Evolutionary conservation across 2,797 vertebrate genomes (phyloP).

Genomic region (Hippopotamyrus pictus): DNA sequence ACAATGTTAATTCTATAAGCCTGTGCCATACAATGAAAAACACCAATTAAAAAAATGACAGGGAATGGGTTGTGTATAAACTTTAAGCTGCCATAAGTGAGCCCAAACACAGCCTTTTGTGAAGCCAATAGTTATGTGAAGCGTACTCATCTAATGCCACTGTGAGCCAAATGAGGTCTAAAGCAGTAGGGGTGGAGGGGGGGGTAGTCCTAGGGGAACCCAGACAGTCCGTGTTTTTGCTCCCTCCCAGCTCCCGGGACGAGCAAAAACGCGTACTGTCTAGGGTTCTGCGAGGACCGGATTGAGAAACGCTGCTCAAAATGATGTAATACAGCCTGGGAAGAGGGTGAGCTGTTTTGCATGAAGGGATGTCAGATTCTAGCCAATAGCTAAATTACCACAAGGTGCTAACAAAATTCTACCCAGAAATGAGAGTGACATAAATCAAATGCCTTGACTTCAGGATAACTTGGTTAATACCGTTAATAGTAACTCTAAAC

Average conservation of each 20-base stretch:
- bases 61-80: not conserved
- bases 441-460: not conserved
- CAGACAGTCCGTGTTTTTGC: not conserved
- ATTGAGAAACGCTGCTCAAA: not conserved
- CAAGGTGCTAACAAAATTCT: not conserved
- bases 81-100: not conserved
- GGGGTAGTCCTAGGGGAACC: not conserved
- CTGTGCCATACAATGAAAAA: not conserved
- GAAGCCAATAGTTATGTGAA: constrained; percentile 1
- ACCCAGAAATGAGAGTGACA: not conserved
- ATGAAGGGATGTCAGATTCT: not conserved
- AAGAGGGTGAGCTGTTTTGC: not conserved
- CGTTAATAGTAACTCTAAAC: not conserved
- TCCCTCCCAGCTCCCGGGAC: not conserved
- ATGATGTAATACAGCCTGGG: not conserved
- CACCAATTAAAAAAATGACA: constrained; percentile 9
- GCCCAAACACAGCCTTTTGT: constrained; percentile 10
- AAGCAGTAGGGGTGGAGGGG: not conserved
- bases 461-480: not conserved
- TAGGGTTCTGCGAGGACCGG: not conserved
- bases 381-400: not conserved
- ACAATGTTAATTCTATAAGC: not conserved
- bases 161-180: not conserved
- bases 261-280: not conserved
- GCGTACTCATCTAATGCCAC: not conserved